Evolutionary conservation across 2,113 vertebrate genomes (phyloP), one percentile per base, ranked within the genome.

Genomic region (Oreotrochilus melanogaster): DNA sequence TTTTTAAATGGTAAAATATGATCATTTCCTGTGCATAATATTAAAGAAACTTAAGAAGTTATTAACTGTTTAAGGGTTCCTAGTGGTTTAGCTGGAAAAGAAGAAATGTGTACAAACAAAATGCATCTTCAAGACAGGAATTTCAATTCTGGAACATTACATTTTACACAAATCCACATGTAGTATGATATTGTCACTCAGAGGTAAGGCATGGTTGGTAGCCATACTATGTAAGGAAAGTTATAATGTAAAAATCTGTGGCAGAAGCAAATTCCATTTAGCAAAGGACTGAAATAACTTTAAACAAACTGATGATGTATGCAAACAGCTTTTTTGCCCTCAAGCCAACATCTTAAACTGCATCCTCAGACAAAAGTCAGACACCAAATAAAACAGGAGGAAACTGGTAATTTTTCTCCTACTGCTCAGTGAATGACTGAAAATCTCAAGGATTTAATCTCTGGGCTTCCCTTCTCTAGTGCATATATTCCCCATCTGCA

Each of bases 1-100:
- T 79, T 73, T 58, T 23, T 58, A 86, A 47, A 66, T 79, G n/a
- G 56, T 89, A 86, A 95, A 73, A 61, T 69, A 74, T 48, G 74
- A 22, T 93, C 56, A 95, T 95, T 76, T 70, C 75, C 70, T 27
- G 0, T 25, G 33, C 48, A 80, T 19, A 73, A 61, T 43, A 42
- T 18, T 58, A 37, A 69, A 54, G 25, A 3, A 74, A 57, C 30
- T 71, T 75, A 7, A 61, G 12, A 73, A 86, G n/a, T 51, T 18
- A 37, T 56, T 86, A 85, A 51, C 51, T 30, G 18, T 71, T 90
- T 64, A 78, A 70, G 2, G 9, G 18, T 27, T 93, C 15, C 25
- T 0, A 48, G 57, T 8, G 10, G 9, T 51, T 92, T 47, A 80
- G 33, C 21, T 76, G 35, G 23, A 51, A 84, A 85, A 83, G 16